A percentile compares a stretch with the other conserved stretches of the same genome.
These are phyloP conservation scores for Ophiodon elongatus DNA, from an alignment of 2,113 vertebrate genomes.

Conservation along the genomic window DNA sequence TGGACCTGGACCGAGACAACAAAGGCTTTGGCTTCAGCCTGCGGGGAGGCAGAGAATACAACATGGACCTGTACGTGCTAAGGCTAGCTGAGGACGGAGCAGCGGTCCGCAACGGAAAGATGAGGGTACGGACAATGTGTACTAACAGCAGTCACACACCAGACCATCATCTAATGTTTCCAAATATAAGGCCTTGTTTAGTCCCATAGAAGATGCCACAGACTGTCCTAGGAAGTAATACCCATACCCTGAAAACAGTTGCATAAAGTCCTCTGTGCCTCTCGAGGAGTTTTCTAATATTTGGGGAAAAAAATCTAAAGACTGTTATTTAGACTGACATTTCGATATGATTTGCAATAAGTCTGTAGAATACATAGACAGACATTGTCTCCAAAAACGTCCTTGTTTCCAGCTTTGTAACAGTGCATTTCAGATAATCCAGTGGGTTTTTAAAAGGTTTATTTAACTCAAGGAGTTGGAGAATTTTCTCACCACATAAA, in stretches of 20 bases:
- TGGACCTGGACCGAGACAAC: slow-evolving; percentile 96
- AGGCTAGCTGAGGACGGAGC: slow-evolving; percentile 97
- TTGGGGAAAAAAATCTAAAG: too few species aligned
- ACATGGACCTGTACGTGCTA: slow-evolving; percentile 98
- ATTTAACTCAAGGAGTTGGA: not conserved
- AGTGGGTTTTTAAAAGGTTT: not conserved
- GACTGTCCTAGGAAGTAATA: not conserved
- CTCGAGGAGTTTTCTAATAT: too few species aligned
- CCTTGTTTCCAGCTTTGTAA: not conserved
- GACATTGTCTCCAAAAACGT: not conserved
- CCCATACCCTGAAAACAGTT: not conserved
- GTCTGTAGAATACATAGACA: not conserved
- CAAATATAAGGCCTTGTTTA: not conserved
- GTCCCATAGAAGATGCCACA: not conserved
- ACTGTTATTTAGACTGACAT: too few species aligned
- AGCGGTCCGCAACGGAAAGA: slow-evolving; percentile 95
- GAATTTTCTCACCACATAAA: not conserved
- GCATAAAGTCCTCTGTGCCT: not conserved
- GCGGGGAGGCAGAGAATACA: slow-evolving; percentile 96
- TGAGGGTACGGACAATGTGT: slow-evolving; percentile 88
- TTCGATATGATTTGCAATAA: not conserved
- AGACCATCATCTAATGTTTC: not conserved
- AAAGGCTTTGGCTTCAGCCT: slow-evolving; percentile 99
- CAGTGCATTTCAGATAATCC: not conserved
- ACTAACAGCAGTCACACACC: not conserved